phyloP scores from a whole-genome alignment of 2,888 invertebrate genomes.

The Liodrosophila aerea region DNA sequence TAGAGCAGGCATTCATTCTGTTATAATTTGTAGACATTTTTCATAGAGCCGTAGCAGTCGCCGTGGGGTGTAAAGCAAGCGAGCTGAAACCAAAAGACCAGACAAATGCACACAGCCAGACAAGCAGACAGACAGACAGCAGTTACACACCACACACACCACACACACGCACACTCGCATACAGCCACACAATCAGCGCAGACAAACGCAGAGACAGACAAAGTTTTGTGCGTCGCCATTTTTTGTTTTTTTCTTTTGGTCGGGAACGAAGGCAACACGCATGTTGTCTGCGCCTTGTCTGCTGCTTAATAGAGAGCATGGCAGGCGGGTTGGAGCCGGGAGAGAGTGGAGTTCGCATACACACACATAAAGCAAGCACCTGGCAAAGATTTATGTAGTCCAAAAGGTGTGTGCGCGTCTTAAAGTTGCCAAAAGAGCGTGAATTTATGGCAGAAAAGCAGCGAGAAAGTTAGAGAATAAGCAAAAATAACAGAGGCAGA shows the following conservation, averaged over 20 bases:
- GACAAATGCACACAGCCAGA: conserved; percentile 39
- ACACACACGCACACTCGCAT: conserved; percentile 26
- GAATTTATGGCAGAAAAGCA: conserved; percentile 47
- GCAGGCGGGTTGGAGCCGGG: not conserved
- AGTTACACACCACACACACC: conserved; percentile 10
- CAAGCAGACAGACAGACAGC: conserved; percentile 1
- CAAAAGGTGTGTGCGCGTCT: conserved; percentile 61
- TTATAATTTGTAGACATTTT: conserved; percentile 67
- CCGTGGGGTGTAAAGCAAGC: conserved; percentile 34
- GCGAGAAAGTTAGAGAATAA: not conserved
- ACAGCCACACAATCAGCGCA: conserved; percentile 22
- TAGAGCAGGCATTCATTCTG: conserved; percentile 21
- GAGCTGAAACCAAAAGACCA: conserved; percentile 21
- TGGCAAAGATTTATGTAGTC: conserved; percentile 71
- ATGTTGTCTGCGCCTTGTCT: conserved; percentile 71
- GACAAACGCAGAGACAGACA: conserved; percentile 45
- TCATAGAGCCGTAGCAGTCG: conserved; percentile 38
- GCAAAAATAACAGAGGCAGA: not conserved
- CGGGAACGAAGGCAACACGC: conserved; percentile 49
- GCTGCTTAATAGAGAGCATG: conserved; percentile 20
- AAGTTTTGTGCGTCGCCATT: conserved; percentile 57
- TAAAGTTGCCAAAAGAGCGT: conserved; percentile 54
- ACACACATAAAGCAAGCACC: conserved; percentile 58
- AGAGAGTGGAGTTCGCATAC: conserved; percentile 8
- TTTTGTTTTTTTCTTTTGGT: conserved; percentile 5